Evolutionary conservation across 2,797 vertebrate genomes (phyloP), one percentile per base, ranked within the genome.

Genomic region (Cirrhinus molitorella): DNA sequence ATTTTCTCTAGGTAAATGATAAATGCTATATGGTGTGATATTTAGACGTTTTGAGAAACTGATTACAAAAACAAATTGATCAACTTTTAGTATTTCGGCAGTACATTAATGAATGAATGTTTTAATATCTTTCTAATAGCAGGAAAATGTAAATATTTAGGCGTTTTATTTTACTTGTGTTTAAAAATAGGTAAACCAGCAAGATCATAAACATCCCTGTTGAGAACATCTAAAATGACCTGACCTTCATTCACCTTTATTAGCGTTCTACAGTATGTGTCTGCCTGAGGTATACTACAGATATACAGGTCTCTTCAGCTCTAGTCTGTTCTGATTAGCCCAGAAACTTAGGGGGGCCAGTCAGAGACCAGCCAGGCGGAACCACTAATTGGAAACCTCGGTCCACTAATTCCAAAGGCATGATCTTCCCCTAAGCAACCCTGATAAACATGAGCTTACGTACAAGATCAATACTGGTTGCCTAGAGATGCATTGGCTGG

Each of bases 401-500:
- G 77, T 86, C 67, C 37, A 71, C 87, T 90, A 90, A 92, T 89
- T 85, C 71, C 63, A 85, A 85, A 90, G 89, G 78, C 87, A 84
- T 88, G 83, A 91, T 88, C 79, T 85, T 75, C 74, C 86, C 84
- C 83, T 34, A 31, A 79, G 80, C 78, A 49, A 81, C 76, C 53
- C 73, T 85, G 85, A 87, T 88, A 78, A 87, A 83, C 87, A 86
- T 83, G 83, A 83, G 85, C 43, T 78, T 61, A 81, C 65, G 83
- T 82, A 71, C 71, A 31, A 77, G 88, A 89, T 90, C 87, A 65
- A 89, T 91, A 81, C 19, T 40, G 73, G 85, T 90, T 85, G 86
- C 90, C 84, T 86, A 65, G 78, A 84, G 85, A 78, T 81, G 76
- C 74, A 43, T 79, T 53, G 61, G 45, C 79, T 78, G 71, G 70